phyloP scores from a whole-genome alignment of 2,888 invertebrate species.

The Gnatocerus cornutus region DNA sequence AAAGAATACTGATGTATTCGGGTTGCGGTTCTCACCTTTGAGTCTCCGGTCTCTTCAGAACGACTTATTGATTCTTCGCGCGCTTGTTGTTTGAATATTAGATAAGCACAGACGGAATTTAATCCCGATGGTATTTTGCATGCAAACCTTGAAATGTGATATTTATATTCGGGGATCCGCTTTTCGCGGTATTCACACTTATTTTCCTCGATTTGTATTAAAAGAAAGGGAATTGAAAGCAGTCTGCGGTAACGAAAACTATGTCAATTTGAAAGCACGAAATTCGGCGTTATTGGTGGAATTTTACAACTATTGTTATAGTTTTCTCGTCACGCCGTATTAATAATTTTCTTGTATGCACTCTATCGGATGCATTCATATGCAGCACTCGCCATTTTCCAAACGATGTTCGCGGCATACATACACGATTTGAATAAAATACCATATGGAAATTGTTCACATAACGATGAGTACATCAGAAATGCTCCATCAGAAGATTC shows the following conservation, averaged over 20 bases:
- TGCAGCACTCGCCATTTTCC: constrained; percentile 62
- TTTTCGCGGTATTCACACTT: constrained; percentile 55
- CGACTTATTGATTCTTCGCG: constrained; percentile 65
- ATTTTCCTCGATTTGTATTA: constrained; percentile 46
- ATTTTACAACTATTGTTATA: too few species aligned
- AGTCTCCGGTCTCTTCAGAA: constrained; percentile 52
- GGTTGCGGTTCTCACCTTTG: constrained; percentile 53
- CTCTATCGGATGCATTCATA: constrained; percentile 60
- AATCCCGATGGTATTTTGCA: constrained; percentile 64
- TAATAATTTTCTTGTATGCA: constrained; percentile 16
- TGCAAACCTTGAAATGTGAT: constrained; percentile 61
- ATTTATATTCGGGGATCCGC: constrained; percentile 56
- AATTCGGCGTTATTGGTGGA: too few species aligned
- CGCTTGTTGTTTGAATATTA: constrained; percentile 67
- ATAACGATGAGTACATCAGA: constrained; percentile 12
- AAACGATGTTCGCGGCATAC: constrained; percentile 62
- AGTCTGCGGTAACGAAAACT: not conserved
- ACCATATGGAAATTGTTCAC: constrained; percentile 13
- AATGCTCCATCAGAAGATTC: constrained; percentile 6
- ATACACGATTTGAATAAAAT: constrained; percentile 64
- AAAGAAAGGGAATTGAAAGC: constrained; percentile 6
- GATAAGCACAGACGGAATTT: constrained; percentile 66
- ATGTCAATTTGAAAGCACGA: too few species aligned
- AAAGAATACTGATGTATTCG: constrained; percentile 58
- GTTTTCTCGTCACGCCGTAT: not conserved